phyloP scores from a whole-genome alignment of 2,888 invertebrate species.

The Synanthedon tipuliformis region DNA sequence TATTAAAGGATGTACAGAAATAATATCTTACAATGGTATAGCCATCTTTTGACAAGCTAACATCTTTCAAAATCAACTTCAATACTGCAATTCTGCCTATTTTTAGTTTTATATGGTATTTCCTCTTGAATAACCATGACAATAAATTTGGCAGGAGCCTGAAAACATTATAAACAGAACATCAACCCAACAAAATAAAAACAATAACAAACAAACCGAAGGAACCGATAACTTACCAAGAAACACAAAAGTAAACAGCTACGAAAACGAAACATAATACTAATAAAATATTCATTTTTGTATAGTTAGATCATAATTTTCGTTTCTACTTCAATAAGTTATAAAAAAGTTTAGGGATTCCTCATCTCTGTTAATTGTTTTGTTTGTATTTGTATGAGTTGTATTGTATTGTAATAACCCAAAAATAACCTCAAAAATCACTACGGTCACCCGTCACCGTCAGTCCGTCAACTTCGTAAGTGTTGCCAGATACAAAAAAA shows the following conservation, averaged over 20 bases:
- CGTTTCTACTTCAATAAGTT: not conserved
- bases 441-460: too few species aligned
- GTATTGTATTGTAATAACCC: too few species aligned
- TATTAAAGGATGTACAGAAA: not conserved
- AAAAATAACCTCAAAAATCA: too few species aligned
- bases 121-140: slow-evolving; percentile 83
- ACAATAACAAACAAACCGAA: slow-evolving; percentile 12
- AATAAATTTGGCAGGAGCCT: slow-evolving; percentile 83
- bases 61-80: slow-evolving; percentile 83
- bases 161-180: slow-evolving; percentile 21
- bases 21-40: slow-evolving; percentile 75
- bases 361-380: too few species aligned
- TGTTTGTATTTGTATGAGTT: too few species aligned
- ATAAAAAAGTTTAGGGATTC: too few species aligned
- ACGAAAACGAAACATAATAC: slow-evolving; percentile 44
- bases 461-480: too few species aligned
- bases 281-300: slow-evolving; percentile 46
- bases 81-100: slow-evolving; percentile 86
- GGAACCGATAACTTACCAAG: slow-evolving; percentile 61
- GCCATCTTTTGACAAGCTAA: slow-evolving; percentile 83
- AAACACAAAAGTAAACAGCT: slow-evolving; percentile 71
- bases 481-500: too few species aligned
- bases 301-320: not conserved
- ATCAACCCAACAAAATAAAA: slow-evolving; percentile 20
- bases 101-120: slow-evolving; percentile 81